These are phyloP conservation scores for Aptenodytes forsteri DNA, from an alignment of 2,113 vertebrate species.

Conservation along the genomic window DNA sequence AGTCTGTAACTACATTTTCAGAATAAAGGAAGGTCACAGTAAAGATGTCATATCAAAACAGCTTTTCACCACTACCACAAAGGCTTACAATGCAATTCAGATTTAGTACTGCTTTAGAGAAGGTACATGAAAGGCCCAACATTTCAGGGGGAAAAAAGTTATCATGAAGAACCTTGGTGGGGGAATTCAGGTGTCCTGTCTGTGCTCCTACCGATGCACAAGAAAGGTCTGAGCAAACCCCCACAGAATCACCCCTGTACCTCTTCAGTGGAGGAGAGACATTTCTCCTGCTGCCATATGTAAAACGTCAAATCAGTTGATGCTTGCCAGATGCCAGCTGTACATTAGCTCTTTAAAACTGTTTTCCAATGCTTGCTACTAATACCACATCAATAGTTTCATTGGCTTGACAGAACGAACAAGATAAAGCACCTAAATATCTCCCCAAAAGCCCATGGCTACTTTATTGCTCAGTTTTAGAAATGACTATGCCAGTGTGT, in stretches of 20 bases:
- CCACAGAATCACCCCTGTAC: neutral
- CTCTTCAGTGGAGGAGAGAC: neutral
- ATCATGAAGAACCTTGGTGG: neutral
- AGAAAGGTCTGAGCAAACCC: neutral
- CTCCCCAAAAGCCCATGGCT: neutral
- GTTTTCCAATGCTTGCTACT: neutral
- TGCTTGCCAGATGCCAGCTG: neutral
- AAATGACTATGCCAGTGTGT: neutral
- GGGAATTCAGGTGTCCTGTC: neutral
- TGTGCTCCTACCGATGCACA: neutral
- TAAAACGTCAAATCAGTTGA: neutral
- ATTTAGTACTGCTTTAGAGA: constrained; percentile 29
- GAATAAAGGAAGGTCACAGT: constrained; percentile 39
- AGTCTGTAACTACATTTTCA: constrained; percentile 44
- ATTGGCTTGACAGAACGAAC: neutral
- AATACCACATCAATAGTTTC: neutral
- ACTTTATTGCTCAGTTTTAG: neutral
- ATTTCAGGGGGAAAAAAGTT: neutral
- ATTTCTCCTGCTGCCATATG: neutral
- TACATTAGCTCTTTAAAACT: constrained; percentile 4
- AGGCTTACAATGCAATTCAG: neutral
- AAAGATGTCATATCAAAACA: constrained; percentile 34
- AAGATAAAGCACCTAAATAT: neutral
- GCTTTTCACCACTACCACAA: constrained; percentile 33
- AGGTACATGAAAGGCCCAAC: neutral